Conservation (phyloP, 2,113 vertebrate genomes). For the Gasterosteus aculeatus region DNA sequence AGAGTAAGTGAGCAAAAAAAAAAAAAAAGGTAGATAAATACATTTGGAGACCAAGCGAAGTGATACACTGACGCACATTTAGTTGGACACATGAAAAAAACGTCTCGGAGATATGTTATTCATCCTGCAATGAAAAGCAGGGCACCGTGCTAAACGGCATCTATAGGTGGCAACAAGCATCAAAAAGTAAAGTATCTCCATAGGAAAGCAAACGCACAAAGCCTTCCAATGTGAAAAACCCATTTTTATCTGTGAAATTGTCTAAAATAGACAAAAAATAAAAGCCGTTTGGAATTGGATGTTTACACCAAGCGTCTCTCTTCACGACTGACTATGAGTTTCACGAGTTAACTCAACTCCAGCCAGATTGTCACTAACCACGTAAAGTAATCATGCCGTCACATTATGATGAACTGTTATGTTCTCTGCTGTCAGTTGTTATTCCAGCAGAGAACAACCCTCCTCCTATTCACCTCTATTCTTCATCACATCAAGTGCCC, state of each 20-base stretch:
- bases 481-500: no score
- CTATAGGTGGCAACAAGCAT: not conserved
- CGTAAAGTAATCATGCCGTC: not conserved
- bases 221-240: not conserved
- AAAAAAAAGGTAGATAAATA: not conserved
- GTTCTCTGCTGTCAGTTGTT: not conserved
- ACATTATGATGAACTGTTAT: not conserved
- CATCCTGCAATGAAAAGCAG: not conserved
- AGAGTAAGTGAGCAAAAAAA: not conserved
- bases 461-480: no score
- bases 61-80: no score
- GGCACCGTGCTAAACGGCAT: not conserved
- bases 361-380: not conserved
- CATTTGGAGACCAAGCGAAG: not conserved
- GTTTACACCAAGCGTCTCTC: not conserved
- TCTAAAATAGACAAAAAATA: not conserved
- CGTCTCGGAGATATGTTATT: not conserved
- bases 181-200: not conserved
- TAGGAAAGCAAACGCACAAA: not conserved
- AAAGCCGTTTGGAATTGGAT: not conserved
- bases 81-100: not conserved
- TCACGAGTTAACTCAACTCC: not conserved
- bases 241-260: not conserved
- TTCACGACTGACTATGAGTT: no score
- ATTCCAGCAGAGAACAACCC: no score